Percentiles rank a stretch among this genome's conserved stretches.
phyloP scores from a whole-genome alignment of 2,888 invertebrate genomes.

The Brachyopa scutellaris region DNA sequence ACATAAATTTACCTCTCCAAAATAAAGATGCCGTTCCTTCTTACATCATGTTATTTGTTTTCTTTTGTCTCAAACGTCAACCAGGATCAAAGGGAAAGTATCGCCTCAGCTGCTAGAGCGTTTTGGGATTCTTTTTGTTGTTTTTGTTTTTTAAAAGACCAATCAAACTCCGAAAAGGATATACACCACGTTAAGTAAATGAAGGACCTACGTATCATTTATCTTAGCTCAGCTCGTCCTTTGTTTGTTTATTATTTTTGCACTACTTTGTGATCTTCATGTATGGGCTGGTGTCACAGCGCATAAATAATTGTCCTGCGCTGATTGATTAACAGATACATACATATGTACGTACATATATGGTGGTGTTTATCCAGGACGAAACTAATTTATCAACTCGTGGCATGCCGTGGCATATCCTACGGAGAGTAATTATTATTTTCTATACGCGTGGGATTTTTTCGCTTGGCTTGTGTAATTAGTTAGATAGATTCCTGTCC shows the following conservation, averaged over 20 bases:
- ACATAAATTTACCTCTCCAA: constrained; percentile 52
- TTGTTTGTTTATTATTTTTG: constrained; percentile 47
- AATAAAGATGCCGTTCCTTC: constrained; percentile 4
- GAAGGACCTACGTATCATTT: constrained; percentile 17
- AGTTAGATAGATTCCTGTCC: neutral
- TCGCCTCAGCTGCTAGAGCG: constrained; percentile 54
- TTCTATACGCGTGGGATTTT: constrained; percentile 7
- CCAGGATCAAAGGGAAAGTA: constrained; percentile 45
- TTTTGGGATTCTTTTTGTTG: constrained; percentile 7
- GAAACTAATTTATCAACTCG: constrained; percentile 34
- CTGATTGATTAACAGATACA: constrained; percentile 54
- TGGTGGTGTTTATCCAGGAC: constrained; percentile 17
- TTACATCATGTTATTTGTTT: constrained; percentile 59
- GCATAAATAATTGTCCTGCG: constrained; percentile 49
- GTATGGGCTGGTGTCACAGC: constrained; percentile 29
- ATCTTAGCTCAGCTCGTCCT: constrained; percentile 10
- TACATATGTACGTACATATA: no score
- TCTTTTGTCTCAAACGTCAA: constrained; percentile 60
- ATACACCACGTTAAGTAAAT: neutral
- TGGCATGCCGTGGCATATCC: constrained; percentile 1
- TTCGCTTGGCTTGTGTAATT: neutral
- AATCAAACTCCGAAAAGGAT: neutral
- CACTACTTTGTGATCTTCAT: constrained; percentile 34
- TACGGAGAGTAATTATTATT: constrained; percentile 10
- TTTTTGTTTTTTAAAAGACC: constrained; percentile 18